Evolutionary conservation across 2,113 vertebrate species (phyloP), one percentile per base, ranked within the genome.

Genomic region (Jaculus jaculus): DNA sequence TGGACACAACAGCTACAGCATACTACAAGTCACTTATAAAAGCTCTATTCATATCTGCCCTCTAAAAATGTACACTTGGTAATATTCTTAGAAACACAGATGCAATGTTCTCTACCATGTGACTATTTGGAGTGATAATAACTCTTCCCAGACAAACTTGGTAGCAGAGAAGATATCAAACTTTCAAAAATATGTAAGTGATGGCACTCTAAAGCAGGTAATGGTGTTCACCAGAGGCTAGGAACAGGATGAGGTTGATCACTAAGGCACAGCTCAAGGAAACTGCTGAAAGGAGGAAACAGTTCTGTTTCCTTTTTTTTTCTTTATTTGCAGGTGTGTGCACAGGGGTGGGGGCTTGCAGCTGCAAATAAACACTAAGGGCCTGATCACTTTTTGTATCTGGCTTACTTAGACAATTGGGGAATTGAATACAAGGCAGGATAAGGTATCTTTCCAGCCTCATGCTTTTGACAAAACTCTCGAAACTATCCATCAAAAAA

Each of bases 1-100:
- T 16, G 21, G 20, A 77, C 32, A 92, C 6, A 47, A 92, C 0
- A 54, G 24, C 34, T 72, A 84, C 24, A 93, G 12, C 75, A 89
- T 10, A 91, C 24, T 47, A 90, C 61, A 95, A 87, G 75, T 60
- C 4, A 92, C 61, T 77, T 79, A 2, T 30, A 92, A 95, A 92
- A 86, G 61, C 16, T 68, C 51, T 30, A n/a, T 65, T 12, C 68
- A 16, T 77, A 77, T 72, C 21, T 54, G 54, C 11, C 10, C 24
- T 94, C 66, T 92, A 94, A 92, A 94, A 16, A 92, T 75, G 6
- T 39, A 81, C 37, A 80, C 34, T 84, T 77, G n/a, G 18, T 78
- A 69, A 83, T 75, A 91, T 71, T 85, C 72, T 92, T 71, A 91
- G 28, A 88, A 83, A 83, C 18, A 20, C 24, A 66, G 3, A 89